Percentiles rank a stretch among this genome's conserved stretches.
Evolutionary conservation across 92 coral and sea anemone genomes (phyloP).

Genomic region (Parazoanthus swiftii): DNA sequence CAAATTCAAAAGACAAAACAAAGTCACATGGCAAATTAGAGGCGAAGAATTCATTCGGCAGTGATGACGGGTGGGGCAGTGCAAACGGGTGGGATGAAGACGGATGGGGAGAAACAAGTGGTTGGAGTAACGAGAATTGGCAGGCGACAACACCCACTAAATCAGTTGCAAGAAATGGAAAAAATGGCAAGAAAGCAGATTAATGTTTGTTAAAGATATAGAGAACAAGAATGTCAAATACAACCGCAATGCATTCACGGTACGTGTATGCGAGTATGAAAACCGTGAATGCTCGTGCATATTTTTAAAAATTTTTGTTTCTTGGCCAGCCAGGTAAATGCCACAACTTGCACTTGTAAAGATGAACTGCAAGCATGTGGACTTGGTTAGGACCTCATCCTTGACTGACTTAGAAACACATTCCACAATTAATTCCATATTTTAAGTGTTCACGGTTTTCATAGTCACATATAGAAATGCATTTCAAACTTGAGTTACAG

Average conservation of each 20-base stretch:
- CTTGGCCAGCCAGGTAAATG: too few species aligned
- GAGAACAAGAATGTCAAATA: background rate
- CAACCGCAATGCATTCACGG: too few species aligned
- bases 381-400: too few species aligned
- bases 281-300: too few species aligned
- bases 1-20: slow-evolving; percentile 22
- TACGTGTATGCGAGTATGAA: too few species aligned
- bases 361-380: too few species aligned
- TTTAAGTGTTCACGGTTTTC: too few species aligned
- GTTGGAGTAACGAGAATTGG: slow-evolving; percentile 98
- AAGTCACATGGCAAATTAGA: slow-evolving; percentile 19
- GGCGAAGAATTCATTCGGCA: slow-evolving; percentile 9
- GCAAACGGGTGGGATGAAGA: slow-evolving; percentile 80
- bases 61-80: slow-evolving; percentile 61
- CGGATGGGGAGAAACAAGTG: slow-evolving; percentile 83
- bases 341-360: too few species aligned
- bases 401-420: too few species aligned
- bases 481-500: background rate
- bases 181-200: slow-evolving; percentile 83
- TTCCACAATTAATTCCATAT: too few species aligned
- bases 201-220: slow-evolving; percentile 35
- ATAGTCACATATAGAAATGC: too few species aligned
- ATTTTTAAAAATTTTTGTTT: too few species aligned
- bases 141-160: slow-evolving; percentile 43
- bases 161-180: slow-evolving; percentile 51